These are phyloP conservation scores for Haliaeetus leucogaster DNA, from an alignment of 2,113 vertebrate species.

Conservation along the genomic window DNA sequence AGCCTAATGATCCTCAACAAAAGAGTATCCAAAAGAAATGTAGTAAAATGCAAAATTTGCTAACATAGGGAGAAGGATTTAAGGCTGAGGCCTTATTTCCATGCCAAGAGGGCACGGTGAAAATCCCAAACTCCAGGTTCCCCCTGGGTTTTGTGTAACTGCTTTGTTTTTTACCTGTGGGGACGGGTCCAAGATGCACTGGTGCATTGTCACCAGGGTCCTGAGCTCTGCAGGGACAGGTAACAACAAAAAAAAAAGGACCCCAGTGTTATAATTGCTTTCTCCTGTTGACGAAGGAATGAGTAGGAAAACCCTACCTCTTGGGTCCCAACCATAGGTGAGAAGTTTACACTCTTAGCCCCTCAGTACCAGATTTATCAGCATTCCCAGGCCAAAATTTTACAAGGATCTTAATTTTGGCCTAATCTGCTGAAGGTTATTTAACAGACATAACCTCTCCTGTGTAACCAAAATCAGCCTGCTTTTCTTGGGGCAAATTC, in stretches of 20 bases:
- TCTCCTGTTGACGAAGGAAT: not conserved
- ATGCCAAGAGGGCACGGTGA: not conserved
- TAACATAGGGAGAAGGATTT: not conserved
- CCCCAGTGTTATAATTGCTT: rapidly evolving
- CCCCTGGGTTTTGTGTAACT: not conserved
- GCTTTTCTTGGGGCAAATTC: not conserved
- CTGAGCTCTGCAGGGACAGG: not conserved
- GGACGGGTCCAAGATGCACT: rapidly evolving
- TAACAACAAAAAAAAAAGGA: not conserved
- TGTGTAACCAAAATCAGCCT: not conserved
- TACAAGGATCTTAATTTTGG: not conserved
- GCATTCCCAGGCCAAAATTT: not conserved
- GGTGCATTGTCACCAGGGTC: not conserved
- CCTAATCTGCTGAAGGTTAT: not conserved
- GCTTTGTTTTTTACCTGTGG: not conserved
- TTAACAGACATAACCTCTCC: not conserved
- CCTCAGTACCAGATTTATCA: not conserved
- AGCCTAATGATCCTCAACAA: not conserved
- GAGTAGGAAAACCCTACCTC: not conserved
- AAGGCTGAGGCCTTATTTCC: not conserved
- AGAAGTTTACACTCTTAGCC: not conserved
- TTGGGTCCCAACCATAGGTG: not conserved
- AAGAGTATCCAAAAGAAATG: not conserved
- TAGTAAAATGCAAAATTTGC: not conserved
- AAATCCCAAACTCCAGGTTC: not conserved